Conservation (phyloP, 2,888 invertebrate species). For the Diarsia mendica region DNA sequence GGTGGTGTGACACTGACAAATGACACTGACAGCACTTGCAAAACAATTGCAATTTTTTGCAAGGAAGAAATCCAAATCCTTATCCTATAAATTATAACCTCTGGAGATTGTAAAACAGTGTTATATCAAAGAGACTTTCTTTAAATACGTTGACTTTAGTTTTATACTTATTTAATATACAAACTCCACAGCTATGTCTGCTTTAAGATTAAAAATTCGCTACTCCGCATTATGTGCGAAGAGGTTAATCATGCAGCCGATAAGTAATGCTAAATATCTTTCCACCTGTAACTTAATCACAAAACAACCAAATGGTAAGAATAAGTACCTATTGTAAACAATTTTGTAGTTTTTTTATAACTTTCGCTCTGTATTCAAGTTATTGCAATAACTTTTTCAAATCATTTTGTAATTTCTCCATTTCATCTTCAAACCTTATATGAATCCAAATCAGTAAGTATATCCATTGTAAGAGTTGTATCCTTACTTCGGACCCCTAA, state of each 20-base stretch:
- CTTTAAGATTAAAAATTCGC: constrained; percentile 77
- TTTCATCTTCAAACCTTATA: neutral
- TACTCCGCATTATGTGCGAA: constrained; percentile 71
- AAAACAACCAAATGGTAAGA: constrained; percentile 65
- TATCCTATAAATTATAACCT: neutral
- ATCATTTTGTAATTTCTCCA: neutral
- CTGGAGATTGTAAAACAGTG: neutral
- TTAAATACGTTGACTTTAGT: neutral
- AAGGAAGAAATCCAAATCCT: neutral
- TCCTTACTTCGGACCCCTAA: neutral
- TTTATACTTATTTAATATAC: neutral
- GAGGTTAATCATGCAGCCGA: constrained; percentile 78
- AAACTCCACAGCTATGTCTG: constrained; percentile 74
- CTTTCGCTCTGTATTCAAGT: neutral
- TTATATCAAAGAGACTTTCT: neutral
- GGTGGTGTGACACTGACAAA: constrained; percentile 7
- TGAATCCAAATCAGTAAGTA: neutral
- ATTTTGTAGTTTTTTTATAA: neutral
- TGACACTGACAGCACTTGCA: constrained; percentile 5
- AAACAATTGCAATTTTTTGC: constrained; percentile 42
- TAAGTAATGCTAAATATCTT: constrained; percentile 71
- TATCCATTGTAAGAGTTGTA: neutral
- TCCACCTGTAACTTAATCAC: constrained; percentile 61
- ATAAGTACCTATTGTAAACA: neutral
- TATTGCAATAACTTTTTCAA: neutral